phyloP scores from a whole-genome alignment of 2,888 invertebrate genomes.

The Pharmacophagus antenor region DNA sequence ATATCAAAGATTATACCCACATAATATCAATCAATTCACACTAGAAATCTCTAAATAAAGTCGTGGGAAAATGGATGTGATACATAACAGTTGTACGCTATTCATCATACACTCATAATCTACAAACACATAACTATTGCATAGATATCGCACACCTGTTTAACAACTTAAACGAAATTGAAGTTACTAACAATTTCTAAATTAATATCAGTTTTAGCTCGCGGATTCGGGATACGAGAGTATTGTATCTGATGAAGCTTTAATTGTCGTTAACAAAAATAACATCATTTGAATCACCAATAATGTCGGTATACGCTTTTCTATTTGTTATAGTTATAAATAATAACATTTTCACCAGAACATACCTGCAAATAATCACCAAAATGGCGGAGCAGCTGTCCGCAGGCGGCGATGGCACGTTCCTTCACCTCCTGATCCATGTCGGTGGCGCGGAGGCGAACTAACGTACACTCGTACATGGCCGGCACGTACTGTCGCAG shows the following conservation, averaged over 20 bases:
- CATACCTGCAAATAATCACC: constrained; percentile 88
- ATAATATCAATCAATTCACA: background rate
- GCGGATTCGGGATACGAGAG: too few relatives aligned
- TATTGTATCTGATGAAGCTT: too few relatives aligned
- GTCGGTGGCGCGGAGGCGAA: constrained; percentile 94
- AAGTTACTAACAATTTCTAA: too few relatives aligned
- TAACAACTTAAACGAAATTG: too few relatives aligned
- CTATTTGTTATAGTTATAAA: background rate
- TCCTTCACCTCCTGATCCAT: constrained; percentile 99
- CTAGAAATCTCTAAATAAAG: background rate
- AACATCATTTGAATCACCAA: too few relatives aligned
- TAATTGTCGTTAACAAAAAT: too few relatives aligned
- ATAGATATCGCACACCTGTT: too few relatives aligned
- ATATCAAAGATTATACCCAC: background rate
- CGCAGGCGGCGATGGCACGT: constrained; percentile 97
- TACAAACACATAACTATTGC: too few relatives aligned
- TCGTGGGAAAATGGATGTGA: too few relatives aligned
- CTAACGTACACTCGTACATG: constrained; percentile 91
- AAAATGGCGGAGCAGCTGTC: constrained; percentile 95
- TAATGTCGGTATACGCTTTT: too few relatives aligned
- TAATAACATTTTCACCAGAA: constrained; percentile 1
- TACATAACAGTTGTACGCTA: background rate
- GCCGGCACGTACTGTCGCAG: constrained; percentile 88
- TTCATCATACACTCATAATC: too few relatives aligned
- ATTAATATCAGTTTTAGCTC: too few relatives aligned